These are phyloP conservation scores for Ginglymostoma cirratum DNA, from an alignment of 2,113 vertebrate genomes.

Conservation along the genomic window DNA sequence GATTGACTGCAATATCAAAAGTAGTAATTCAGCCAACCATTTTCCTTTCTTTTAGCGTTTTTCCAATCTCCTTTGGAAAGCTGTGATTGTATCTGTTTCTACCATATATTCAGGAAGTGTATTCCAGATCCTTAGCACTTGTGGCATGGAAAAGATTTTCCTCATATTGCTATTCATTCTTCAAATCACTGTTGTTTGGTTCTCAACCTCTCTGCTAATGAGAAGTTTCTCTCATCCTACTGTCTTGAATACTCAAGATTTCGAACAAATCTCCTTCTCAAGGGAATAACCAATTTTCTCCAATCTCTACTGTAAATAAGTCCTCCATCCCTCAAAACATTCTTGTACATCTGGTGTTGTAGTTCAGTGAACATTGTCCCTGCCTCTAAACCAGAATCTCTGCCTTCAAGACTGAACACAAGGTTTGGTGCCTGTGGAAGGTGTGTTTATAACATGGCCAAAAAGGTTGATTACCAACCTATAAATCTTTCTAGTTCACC, in stretches of 20 bases:
- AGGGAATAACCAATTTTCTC: background rate
- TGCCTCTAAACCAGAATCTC: too few relatives aligned
- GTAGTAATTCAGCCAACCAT: background rate
- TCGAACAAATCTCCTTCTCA: background rate
- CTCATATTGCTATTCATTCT: background rate
- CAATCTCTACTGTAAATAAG: background rate
- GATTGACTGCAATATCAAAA: background rate
- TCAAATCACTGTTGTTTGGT: background rate
- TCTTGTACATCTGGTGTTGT: background rate
- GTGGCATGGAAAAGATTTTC: background rate
- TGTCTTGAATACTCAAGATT: background rate
- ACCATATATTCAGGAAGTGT: too few relatives aligned
- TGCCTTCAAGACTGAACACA: too few relatives aligned
- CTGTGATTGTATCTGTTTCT: too few relatives aligned
- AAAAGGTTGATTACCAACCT: too few relatives aligned
- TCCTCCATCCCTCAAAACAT: background rate
- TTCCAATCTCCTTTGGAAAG: background rate
- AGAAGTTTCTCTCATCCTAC: background rate
- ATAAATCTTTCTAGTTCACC: too few relatives aligned
- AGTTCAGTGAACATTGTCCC: too few relatives aligned
- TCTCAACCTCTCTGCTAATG: background rate
- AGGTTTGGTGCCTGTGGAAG: too few relatives aligned
- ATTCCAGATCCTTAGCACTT: background rate
- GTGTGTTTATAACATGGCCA: too few relatives aligned
- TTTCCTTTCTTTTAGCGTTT: background rate